These are phyloP conservation scores for Epinotia nisella DNA, from an alignment of 2,888 invertebrate genomes.

Conservation along the genomic window DNA sequence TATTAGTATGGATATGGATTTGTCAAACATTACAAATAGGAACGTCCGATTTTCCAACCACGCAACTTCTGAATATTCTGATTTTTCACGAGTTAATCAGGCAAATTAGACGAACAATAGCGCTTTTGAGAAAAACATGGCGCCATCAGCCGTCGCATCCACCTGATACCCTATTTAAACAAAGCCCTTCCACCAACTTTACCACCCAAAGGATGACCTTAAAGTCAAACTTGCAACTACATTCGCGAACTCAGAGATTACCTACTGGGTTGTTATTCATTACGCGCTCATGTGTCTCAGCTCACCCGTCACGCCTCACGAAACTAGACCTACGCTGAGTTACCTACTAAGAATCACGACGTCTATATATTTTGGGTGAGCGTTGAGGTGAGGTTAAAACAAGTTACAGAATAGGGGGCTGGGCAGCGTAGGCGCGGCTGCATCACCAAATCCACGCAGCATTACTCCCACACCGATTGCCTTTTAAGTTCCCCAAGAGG, in stretches of 20 bases:
- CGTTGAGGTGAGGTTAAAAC: no score
- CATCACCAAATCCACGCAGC: slow-evolving; percentile 30
- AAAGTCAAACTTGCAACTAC: slow-evolving; percentile 12
- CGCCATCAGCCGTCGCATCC: not conserved
- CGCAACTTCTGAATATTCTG: not conserved
- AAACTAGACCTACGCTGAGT: no score
- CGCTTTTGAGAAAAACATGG: not conserved
- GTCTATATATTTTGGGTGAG: no score
- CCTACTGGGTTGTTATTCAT: no score
- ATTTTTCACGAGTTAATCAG: not conserved
- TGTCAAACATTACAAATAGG: not conserved
- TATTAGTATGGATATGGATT: no score
- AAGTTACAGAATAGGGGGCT: no score
- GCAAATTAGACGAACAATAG: not conserved
- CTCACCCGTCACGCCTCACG: no score
- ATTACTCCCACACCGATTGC: slow-evolving; percentile 8
- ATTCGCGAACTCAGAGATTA: slow-evolving; percentile 24
- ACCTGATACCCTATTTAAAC: not conserved
- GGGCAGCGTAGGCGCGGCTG: slow-evolving; percentile 30
- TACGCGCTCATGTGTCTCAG: no score
- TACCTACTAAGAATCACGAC: no score
- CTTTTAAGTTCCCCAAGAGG: slow-evolving; percentile 31
- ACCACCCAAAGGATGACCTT: not conserved
- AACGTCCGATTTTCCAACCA: not conserved
- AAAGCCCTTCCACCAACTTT: not conserved